Evolutionary conservation across 2,888 invertebrate species (phyloP).

Genomic region (Phaedon cochleariae): DNA sequence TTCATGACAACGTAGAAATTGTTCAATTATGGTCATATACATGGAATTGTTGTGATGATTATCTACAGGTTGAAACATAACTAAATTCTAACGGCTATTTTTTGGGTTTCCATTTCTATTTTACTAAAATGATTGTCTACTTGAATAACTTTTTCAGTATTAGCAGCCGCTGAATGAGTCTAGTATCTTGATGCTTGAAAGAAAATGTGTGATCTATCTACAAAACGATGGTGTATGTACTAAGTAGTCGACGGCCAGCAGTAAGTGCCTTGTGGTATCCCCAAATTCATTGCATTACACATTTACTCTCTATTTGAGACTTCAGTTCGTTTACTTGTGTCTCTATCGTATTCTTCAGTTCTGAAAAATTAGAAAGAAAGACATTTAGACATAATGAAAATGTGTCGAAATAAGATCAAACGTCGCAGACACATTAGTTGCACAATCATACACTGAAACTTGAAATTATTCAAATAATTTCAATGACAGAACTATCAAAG

Average conservation of each 20-base stretch:
- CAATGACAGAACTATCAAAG: conserved; percentile 22
- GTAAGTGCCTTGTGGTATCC: conserved; percentile 60
- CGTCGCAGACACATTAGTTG: conserved; percentile 17
- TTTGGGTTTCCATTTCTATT: background rate
- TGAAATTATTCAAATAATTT: conserved; percentile 19
- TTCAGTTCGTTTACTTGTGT: conserved; percentile 96
- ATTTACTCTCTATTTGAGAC: conserved; percentile 95
- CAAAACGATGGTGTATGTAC: conserved; percentile 35
- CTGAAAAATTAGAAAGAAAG: conserved; percentile 69
- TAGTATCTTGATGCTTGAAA: conserved; percentile 3
- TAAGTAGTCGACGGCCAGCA: conserved; percentile 52
- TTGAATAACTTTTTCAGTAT: background rate
- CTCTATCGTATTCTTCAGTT: conserved; percentile 96
- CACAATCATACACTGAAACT: conserved; percentile 18
- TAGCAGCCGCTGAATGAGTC: conserved; percentile 8
- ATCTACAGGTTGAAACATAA: background rate
- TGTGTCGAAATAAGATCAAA: background rate
- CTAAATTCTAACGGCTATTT: background rate
- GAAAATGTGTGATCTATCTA: conserved; percentile 31
- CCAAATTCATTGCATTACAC: conserved; percentile 89
- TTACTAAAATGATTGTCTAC: background rate
- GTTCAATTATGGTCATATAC: background rate
- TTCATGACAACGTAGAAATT: background rate
- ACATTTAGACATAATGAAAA: conserved; percentile 30
- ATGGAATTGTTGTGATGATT: background rate